phyloP scores from a whole-genome alignment of 2,797 vertebrate genomes.

The Sphaeramia orbicularis region DNA sequence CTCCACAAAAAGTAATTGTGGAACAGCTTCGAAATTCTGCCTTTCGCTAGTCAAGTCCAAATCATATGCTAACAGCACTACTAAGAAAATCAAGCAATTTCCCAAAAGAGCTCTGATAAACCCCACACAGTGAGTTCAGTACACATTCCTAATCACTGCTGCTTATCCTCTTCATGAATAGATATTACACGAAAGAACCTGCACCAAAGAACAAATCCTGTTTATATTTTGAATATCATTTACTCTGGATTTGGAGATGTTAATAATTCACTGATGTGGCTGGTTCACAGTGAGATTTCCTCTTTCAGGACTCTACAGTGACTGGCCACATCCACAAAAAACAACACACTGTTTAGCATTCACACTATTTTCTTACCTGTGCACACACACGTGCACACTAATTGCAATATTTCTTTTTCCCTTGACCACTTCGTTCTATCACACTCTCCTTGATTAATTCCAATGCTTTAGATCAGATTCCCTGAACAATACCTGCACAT shows the following conservation, averaged over 20 bases:
- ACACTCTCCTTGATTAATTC: background rate
- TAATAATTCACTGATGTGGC: conserved; percentile 60
- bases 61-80: conserved; percentile 34
- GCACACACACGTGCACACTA: conserved; percentile 17
- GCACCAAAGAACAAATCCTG: conserved; percentile 63
- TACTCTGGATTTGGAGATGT: conserved; percentile 66
- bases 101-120: conserved; percentile 56
- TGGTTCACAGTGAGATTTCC: conserved; percentile 46
- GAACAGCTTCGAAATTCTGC: conserved; percentile 43
- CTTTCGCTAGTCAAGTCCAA: conserved; percentile 15
- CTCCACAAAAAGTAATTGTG: conserved; percentile 51
- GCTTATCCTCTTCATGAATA: conserved; percentile 82
- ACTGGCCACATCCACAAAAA: conserved; percentile 15
- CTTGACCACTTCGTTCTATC: conserved; percentile 9
- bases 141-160: conserved; percentile 67
- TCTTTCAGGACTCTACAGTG: conserved; percentile 33
- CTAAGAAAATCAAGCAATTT: conserved; percentile 62
- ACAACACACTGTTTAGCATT: conserved; percentile 4
- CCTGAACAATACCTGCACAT: conserved; percentile 54
- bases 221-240: conserved; percentile 72
- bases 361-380: background rate
- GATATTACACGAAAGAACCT: conserved; percentile 75
- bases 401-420: conserved; percentile 23
- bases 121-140: conserved; percentile 33
- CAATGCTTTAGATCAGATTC: conserved; percentile 32